Evolutionary conservation across 2,113 vertebrate species (phyloP).

Genomic region (Saguinus midas): DNA sequence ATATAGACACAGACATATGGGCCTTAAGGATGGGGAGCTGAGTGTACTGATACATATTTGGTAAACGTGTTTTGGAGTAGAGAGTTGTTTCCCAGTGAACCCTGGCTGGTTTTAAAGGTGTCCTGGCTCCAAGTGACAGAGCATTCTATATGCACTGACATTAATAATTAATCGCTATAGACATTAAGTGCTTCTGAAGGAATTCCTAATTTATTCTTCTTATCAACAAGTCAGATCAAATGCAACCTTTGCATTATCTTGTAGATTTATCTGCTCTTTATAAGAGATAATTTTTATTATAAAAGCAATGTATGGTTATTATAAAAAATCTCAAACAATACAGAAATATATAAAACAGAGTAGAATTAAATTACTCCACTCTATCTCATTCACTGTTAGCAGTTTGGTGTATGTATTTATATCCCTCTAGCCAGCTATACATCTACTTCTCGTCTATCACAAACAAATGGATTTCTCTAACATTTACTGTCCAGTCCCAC

Average conservation of each 20-base stretch:
- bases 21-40: background rate
- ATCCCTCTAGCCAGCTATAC: background rate
- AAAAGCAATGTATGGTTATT: background rate
- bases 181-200: conserved; percentile 37
- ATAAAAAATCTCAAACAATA: background rate
- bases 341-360: background rate
- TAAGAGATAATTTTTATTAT: background rate
- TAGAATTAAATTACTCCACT: background rate
- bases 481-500: background rate
- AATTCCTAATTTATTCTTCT: conserved; percentile 6
- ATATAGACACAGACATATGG: background rate
- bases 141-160: background rate
- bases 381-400: background rate
- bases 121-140: background rate
- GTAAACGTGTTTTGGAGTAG: background rate
- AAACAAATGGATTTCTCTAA: conserved; percentile 7
- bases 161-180: conserved; percentile 20
- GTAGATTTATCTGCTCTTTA: conserved; percentile 1
- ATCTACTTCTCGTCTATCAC: background rate
- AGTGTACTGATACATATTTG: background rate
- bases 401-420: background rate
- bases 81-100: background rate
- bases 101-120: conserved; percentile 18
- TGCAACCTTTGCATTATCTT: background rate
- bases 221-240: conserved; percentile 21